phyloP scores from a whole-genome alignment of 2,888 invertebrate species.

The Germaria angustata region DNA sequence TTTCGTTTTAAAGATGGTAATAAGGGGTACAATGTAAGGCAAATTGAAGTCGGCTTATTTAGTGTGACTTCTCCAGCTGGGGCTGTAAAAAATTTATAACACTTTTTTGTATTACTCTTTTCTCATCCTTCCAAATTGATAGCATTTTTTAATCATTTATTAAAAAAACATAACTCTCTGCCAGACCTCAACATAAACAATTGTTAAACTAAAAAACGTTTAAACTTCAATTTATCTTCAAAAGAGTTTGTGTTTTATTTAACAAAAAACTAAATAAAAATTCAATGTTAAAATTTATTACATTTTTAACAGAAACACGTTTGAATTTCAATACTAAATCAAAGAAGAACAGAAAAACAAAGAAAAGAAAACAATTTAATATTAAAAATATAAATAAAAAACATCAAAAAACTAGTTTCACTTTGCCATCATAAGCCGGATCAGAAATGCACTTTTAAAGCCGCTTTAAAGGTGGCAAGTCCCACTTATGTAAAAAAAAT shows the following conservation, averaged over 20 bases:
- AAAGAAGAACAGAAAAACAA: neutral
- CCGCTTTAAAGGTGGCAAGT: neutral
- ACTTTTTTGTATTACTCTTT: too few species aligned
- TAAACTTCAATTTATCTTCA: neutral
- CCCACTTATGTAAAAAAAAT: neutral
- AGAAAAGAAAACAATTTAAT: neutral
- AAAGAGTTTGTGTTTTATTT: neutral
- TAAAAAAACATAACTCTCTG: neutral
- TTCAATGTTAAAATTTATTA: slow-evolving; percentile 39
- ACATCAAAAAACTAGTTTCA: neutral
- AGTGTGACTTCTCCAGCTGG: too few species aligned
- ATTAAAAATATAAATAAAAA: neutral
- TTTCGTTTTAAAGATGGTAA: too few species aligned
- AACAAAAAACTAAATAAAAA: neutral
- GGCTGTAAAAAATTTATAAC: too few species aligned
- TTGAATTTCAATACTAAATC: slow-evolving; percentile 14
- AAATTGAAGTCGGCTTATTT: too few species aligned
- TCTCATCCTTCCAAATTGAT: too few species aligned
- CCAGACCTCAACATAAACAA: neutral
- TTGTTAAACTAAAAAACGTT: neutral
- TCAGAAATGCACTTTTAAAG: neutral
- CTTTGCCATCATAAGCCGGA: neutral
- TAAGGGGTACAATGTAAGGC: too few species aligned
- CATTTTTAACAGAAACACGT: slow-evolving; percentile 12
- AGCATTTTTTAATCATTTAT: neutral